These are phyloP conservation scores for Lophura nycthemera DNA, from an alignment of 2,113 vertebrate genomes.

Conservation along the genomic window DNA sequence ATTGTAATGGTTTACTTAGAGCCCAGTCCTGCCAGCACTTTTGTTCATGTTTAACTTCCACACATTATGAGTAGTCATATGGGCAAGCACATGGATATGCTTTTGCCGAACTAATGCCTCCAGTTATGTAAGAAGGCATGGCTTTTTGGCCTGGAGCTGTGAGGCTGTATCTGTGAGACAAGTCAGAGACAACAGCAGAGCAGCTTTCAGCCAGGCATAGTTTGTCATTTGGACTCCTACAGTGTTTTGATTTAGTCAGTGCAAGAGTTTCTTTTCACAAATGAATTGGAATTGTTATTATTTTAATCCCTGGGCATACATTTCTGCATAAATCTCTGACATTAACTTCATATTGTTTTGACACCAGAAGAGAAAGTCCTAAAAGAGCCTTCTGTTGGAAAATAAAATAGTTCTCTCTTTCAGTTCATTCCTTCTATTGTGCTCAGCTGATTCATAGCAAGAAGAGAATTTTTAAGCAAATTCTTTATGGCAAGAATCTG, in stretches of 20 bases:
- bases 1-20: not conserved
- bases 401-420: not conserved
- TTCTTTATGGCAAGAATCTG: not conserved
- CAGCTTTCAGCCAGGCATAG: not conserved
- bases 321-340: not conserved
- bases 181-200: not conserved
- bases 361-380: not conserved
- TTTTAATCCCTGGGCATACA: not conserved
- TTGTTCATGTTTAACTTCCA: constrained; percentile 48
- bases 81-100: not conserved
- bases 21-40: not conserved
- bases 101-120: not conserved
- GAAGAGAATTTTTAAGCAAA: not conserved
- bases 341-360: not conserved
- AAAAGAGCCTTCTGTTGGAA: not conserved
- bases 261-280: not conserved
- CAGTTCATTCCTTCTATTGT: not conserved
- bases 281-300: not conserved
- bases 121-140: not conserved
- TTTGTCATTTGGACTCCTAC: not conserved
- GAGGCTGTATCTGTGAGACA: not conserved
- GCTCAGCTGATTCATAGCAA: not conserved
- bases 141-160: accelerated
- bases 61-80: not conserved
- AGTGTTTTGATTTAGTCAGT: not conserved